A percentile compares a stretch with the other conserved stretches of the same genome.
phyloP scores from a whole-genome alignment of 2,888 invertebrate species.

The Cryptophagus acutangulus region DNA sequence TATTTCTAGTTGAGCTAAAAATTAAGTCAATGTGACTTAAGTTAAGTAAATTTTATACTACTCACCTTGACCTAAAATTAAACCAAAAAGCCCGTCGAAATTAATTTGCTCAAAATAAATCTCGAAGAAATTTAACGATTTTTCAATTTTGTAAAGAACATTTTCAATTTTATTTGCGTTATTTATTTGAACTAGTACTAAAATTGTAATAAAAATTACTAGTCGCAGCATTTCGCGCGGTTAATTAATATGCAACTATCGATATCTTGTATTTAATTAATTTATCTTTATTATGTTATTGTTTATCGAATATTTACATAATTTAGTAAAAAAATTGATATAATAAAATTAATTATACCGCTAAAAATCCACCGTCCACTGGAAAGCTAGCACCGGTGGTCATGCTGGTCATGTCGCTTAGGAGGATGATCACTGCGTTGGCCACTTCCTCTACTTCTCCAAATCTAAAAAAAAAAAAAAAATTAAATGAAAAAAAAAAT shows the following conservation, averaged over 20 bases:
- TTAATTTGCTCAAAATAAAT: conserved; percentile 42
- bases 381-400: conserved; percentile 73
- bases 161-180: too few relatives aligned
- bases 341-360: conserved; percentile 17
- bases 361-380: conserved; percentile 71
- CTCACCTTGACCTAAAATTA: conserved; percentile 45
- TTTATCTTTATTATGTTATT: too few relatives aligned
- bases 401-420: conserved; percentile 77
- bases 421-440: conserved; percentile 69
- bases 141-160: too few relatives aligned
- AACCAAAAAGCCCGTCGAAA: conserved; percentile 42
- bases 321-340: not conserved
- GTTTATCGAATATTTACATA: too few relatives aligned
- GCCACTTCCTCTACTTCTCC: conserved; percentile 79
- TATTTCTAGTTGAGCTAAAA: conserved; percentile 26
- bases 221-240: too few relatives aligned
- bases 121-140: conserved; percentile 39
- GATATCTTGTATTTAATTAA: too few relatives aligned
- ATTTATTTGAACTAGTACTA: too few relatives aligned
- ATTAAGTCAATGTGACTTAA: not conserved
- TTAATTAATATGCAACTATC: too few relatives aligned
- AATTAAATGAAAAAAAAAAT: too few relatives aligned
- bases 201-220: too few relatives aligned
- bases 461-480: conserved; percentile 47
- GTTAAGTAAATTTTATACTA: not conserved